Evolutionary conservation across 2,797 vertebrate species (phyloP), one percentile per base, ranked within the genome.

Genomic region (Pseudotriccus pelzelni): DNA sequence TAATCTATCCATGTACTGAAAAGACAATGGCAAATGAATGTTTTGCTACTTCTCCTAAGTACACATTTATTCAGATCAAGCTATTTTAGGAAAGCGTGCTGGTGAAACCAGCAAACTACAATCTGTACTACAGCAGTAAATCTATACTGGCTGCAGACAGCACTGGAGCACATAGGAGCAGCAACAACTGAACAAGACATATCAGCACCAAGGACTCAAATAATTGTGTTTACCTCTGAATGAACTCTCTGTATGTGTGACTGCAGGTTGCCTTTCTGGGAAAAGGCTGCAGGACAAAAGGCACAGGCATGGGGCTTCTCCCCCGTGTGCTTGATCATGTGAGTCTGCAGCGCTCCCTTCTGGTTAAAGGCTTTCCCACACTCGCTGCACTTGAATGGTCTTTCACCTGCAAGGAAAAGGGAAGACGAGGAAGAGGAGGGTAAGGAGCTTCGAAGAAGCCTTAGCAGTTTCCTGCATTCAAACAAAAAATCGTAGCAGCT

Each of bases 301-400:
- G 98, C 98, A 98, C 99, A 99, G 96, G 99, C 98, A 32, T 99
- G 99, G 44, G 99, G 99, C 92, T 99, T 99, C 97, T 99, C 99
- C 32, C 99, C 99, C 0, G 99, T 99, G 95, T 99, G 99, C 90
- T 99, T 98, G 89, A 99, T 98, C 99, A 99, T 99, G 96, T 99
- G 99, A 32, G 99, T 99, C 98, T 99, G 99, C 97, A 99, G 98
- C 59, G 99, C 99, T 97, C 99, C 99, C 98, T 99, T 99, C 98
- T 99, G 99, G 98, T 99, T 99, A 97, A 99, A 99, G 58, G 99
- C 99, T 96, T 99, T 99, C 64, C 99, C 98, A 66, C 99, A 99
- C 58, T 99, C 98, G 7, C 97, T 94, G 93, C 99, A 99, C 88
- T 99, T 99, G 76, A 99, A 99, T 3, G 99, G 99, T 73, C 99